Percentiles rank a stretch among this genome's conserved stretches.
phyloP scores from a whole-genome alignment of 2,888 invertebrate genomes.

The Limnephilus rhombicus region DNA sequence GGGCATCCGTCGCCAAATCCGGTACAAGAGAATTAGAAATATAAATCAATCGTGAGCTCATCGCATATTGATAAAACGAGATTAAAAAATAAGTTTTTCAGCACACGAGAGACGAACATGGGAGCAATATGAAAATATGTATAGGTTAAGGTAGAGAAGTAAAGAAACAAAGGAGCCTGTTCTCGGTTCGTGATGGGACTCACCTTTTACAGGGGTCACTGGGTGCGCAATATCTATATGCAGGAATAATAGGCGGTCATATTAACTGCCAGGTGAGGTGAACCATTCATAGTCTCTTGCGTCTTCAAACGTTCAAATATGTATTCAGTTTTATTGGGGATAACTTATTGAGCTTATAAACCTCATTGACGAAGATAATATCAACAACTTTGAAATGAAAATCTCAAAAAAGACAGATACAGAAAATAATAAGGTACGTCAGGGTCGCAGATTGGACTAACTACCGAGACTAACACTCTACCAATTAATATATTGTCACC shows the following conservation, averaged over 20 bases:
- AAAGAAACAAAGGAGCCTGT: constrained; percentile 18
- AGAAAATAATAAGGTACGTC: too few relatives aligned
- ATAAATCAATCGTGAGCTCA: constrained; percentile 1
- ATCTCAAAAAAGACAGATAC: too few relatives aligned
- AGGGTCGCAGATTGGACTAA: too few relatives aligned
- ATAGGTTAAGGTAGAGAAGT: constrained; percentile 5
- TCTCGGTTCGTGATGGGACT: constrained; percentile 52
- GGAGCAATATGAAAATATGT: background rate
- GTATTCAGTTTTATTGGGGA: too few relatives aligned
- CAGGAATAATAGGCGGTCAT: constrained; percentile 39
- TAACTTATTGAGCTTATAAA: too few relatives aligned
- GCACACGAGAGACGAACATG: constrained; percentile 1
- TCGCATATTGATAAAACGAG: background rate
- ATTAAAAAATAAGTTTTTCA: background rate
- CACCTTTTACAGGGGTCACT: constrained; percentile 51
- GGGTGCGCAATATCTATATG: constrained; percentile 51
- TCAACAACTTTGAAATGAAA: too few relatives aligned
- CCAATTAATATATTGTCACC: too few relatives aligned
- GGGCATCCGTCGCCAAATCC: background rate
- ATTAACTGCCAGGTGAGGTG: constrained; percentile 19
- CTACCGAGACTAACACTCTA: too few relatives aligned
- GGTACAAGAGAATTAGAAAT: background rate
- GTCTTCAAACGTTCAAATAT: background rate
- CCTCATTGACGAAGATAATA: too few relatives aligned
- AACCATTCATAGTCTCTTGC: constrained; percentile 19